Evolutionary conservation across 2,888 invertebrate species (phyloP), one percentile per base, ranked within the genome.

Genomic region (Eupeodes luniger): DNA sequence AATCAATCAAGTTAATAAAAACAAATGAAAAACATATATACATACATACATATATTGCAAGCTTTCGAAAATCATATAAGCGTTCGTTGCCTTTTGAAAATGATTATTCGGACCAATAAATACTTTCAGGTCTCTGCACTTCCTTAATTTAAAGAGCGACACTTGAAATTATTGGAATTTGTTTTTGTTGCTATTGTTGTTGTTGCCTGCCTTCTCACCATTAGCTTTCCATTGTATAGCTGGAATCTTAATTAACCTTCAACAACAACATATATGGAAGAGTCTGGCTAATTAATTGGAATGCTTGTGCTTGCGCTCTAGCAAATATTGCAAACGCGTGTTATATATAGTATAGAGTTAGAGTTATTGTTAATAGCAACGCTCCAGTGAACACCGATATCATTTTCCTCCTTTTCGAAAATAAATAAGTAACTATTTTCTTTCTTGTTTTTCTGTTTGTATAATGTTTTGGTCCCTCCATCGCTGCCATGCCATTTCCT

Each of bases 161-260:
- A 47, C 34, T 67, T 51, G n/a, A n/a, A 40, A 11, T 69, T 69
- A 53, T 53, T 66, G 49, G 14, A 49, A 27, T 51, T 55, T 53
- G 12, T 19, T 27, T 19, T 19, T 19, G 19, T 19, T 19, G 19
- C 19, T 19, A 19, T 19, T 19, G 6, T 55, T 72, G 66, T 49
- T 66, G 57, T 27, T 27, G 14, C 27, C 11, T 55, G 4, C 53
- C 40, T 55, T 27, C 44, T 66, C 16, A 9, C 34, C 34, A 79
- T 69, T 1, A 47, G 59, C 86, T 86, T 86, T 86, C 86, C 64
- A 76, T 72, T 34, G 40, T n/a, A 84, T 51, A n/a, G 47, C 14
- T 27, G 66, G 69, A 86, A 86, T 83, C 75, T 83, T 79, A 79
- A 86, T 86, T 72, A 79, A 83, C 83, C 83, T 86, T 83, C 78